phyloP scores from a whole-genome alignment of 2,797 vertebrate species.

The Sorex maritimensis region DNA sequence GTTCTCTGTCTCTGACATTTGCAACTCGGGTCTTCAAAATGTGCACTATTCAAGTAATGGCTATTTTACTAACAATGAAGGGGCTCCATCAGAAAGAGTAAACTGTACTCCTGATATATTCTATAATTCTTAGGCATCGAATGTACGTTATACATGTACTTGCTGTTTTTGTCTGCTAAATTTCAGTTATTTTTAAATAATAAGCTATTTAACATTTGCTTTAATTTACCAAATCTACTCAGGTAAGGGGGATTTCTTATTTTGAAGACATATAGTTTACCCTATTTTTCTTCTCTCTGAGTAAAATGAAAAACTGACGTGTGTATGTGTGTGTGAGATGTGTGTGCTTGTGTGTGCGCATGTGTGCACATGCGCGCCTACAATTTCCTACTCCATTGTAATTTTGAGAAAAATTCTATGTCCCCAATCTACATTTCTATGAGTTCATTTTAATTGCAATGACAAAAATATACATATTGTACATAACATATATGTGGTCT shows the following conservation, averaged over 20 bases:
- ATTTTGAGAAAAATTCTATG: slow-evolving; percentile 41
- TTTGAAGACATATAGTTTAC: background rate
- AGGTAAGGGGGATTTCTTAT: background rate
- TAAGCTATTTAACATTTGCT: slow-evolving; percentile 1
- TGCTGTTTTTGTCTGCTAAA: background rate
- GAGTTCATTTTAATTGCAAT: slow-evolving; percentile 47
- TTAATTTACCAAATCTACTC: slow-evolving; percentile 39
- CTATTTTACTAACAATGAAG: background rate
- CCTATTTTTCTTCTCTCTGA: background rate
- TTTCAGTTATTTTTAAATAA: background rate
- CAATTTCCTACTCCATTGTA: background rate
- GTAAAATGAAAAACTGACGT: slow-evolving; percentile 53
- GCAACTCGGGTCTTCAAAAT: background rate
- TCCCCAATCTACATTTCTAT: slow-evolving; percentile 49
- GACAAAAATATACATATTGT: slow-evolving; percentile 72
- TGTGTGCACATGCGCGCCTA: background rate
- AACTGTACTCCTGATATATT: background rate
- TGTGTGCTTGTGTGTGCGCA: background rate
- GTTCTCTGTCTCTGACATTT: slow-evolving; percentile 5
- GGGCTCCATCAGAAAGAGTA: background rate
- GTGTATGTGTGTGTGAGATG: background rate
- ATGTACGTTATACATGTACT: background rate
- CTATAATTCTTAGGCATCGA: slow-evolving; percentile 51
- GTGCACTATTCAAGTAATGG: background rate
- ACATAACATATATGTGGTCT: slow-evolving; percentile 82